phyloP scores from a whole-genome alignment of 2,113 vertebrate species.

The Platanista minor region DNA sequence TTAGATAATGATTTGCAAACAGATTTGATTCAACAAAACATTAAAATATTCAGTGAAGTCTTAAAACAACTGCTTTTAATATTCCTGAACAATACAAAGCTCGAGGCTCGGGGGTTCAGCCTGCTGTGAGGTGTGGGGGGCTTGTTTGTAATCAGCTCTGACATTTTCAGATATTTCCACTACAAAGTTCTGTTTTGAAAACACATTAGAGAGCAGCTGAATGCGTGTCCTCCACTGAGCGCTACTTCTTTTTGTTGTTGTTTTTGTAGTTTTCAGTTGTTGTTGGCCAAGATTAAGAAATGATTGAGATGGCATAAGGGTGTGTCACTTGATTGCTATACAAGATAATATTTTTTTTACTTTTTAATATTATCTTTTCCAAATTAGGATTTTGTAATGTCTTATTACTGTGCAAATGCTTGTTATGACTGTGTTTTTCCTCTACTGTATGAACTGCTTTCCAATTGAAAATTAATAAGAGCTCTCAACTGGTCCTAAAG shows the following conservation, averaged over 20 bases:
- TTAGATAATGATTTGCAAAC: constrained; percentile 49
- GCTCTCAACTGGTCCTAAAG: constrained; percentile 1
- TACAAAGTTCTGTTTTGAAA: constrained; percentile 56
- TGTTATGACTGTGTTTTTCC: constrained; percentile 26
- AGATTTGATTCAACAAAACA: constrained; percentile 50
- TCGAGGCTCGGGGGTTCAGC: not conserved
- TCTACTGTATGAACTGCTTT: constrained; percentile 40
- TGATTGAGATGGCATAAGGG: not conserved
- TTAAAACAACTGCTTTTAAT: constrained; percentile 53
- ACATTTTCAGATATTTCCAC: constrained; percentile 33
- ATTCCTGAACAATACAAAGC: not conserved
- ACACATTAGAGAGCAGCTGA: constrained; percentile 1
- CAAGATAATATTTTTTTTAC: constrained; percentile 15
- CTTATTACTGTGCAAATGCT: constrained; percentile 48
- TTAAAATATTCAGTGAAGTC: not conserved
- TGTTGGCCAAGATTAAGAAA: constrained; percentile 3
- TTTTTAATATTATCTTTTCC: constrained; percentile 28
- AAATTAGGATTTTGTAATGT: not conserved
- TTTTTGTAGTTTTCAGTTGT: not conserved
- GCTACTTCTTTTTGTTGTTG: not conserved
- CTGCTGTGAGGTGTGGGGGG: not conserved
- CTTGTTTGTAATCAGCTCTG: constrained; percentile 26
- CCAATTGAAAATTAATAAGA: constrained; percentile 57
- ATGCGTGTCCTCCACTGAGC: not conserved
- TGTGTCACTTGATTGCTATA: constrained; percentile 2